phyloP scores from a whole-genome alignment of 2,113 vertebrate genomes.

The Ceuthmochares aereus region DNA sequence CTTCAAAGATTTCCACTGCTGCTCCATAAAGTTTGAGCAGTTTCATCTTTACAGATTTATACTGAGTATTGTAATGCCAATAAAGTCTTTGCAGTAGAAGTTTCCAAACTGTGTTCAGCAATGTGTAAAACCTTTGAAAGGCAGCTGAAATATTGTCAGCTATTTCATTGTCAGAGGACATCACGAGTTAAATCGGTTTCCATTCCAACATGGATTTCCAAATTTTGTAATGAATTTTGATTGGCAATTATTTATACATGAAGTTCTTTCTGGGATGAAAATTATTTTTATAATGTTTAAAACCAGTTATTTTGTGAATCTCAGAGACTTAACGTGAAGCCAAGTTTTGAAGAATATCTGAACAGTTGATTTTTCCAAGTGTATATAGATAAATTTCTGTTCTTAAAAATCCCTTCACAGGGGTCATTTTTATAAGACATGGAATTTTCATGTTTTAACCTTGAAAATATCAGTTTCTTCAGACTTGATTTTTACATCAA shows the following conservation, averaged over 20 bases:
- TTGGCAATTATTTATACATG: neutral
- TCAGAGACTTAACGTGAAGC: neutral
- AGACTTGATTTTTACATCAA: neutral
- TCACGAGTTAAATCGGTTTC: neutral
- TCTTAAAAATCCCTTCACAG: neutral
- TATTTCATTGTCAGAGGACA: neutral
- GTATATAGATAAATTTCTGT: neutral
- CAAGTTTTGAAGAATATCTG: neutral
- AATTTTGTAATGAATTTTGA: neutral
- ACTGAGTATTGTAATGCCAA: neutral
- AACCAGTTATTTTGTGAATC: neutral
- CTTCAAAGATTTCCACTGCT: conserved; percentile 17
- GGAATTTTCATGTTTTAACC: neutral
- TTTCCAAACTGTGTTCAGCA: neutral
- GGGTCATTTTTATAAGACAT: neutral
- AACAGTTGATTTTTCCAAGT: neutral
- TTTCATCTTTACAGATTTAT: conserved; percentile 12
- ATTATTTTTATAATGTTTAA: neutral
- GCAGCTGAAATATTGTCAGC: neutral
- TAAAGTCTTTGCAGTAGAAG: neutral
- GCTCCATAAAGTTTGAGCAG: neutral
- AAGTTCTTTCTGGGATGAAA: neutral
- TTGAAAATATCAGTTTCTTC: neutral
- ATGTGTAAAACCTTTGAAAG: neutral
- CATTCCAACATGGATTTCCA: neutral